These are phyloP conservation scores for Sphenodon punctatus DNA, from an alignment of 2,797 vertebrate genomes.

Conservation along the genomic window DNA sequence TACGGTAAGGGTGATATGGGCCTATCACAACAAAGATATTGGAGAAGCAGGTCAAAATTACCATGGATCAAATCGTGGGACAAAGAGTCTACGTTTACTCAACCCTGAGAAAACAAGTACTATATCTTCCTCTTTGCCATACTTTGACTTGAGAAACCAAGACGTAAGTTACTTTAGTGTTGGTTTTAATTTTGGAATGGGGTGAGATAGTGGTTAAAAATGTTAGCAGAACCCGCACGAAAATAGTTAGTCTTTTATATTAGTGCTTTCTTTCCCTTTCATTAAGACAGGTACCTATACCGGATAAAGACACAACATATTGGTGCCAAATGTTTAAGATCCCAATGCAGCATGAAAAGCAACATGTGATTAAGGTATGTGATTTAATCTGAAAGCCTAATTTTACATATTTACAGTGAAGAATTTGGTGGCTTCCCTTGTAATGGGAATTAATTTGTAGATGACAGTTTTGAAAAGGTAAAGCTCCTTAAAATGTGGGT, in stretches of 20 bases:
- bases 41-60: slow-evolving; percentile 79
- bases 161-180: slow-evolving; percentile 79
- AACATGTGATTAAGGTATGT: slow-evolving; percentile 85
- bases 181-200: not conserved
- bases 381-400: not conserved
- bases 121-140: slow-evolving; percentile 54
- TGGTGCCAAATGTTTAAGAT: slow-evolving; percentile 90
- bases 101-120: slow-evolving; percentile 76
- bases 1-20: slow-evolving; percentile 87
- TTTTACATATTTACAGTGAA: not conserved
- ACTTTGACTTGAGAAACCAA: slow-evolving; percentile 81
- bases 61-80: slow-evolving; percentile 82
- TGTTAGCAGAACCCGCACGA: not conserved
- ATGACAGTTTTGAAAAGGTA: not conserved
- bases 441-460: not conserved
- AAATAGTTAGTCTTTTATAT: slow-evolving; percentile 35
- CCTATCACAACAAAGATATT: slow-evolving; percentile 82
- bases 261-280: slow-evolving; percentile 51
- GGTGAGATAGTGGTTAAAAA: not conserved
- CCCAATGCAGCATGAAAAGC: slow-evolving; percentile 81
- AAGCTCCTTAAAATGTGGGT: not conserved
- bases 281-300: slow-evolving; percentile 86
- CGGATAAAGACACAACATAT: slow-evolving; percentile 87
- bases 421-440: not conserved
- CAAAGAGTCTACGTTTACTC: slow-evolving; percentile 83